Conservation (phyloP, 1,140 invertebrate genomes). For the Portunus trituberculatus region DNA sequence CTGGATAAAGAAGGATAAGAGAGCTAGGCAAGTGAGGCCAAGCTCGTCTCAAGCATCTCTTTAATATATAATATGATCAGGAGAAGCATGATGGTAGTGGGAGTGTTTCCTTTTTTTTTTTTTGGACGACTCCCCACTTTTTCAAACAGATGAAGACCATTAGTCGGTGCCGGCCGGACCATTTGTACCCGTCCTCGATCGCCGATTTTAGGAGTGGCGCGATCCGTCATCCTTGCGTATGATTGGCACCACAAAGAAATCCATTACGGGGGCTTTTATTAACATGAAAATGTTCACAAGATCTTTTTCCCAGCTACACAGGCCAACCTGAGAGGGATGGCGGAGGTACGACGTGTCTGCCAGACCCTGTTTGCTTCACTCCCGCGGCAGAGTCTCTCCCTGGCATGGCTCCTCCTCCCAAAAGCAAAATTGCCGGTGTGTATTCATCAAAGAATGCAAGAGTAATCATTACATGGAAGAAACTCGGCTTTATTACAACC, state of each 20-base stretch:
- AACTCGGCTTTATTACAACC: constrained; percentile 72
- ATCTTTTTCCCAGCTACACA: constrained; percentile 67
- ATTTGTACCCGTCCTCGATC: constrained; percentile 76
- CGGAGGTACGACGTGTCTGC: constrained; percentile 36
- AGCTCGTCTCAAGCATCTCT: constrained; percentile 52
- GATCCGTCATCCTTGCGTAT: constrained; percentile 75
- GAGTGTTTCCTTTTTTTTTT: constrained; percentile 61
- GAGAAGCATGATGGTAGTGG: constrained; percentile 61
- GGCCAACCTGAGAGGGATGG: constrained; percentile 5
- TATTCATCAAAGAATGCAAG: constrained; percentile 76
- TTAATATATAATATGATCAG: constrained; percentile 75
- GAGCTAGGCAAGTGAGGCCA: neutral
- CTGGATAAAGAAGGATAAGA: neutral
- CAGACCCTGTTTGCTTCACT: constrained; percentile 1
- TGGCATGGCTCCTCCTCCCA: constrained; percentile 15
- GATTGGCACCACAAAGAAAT: constrained; percentile 78
- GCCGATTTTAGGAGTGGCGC: constrained; percentile 76
- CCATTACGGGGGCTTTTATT: constrained; percentile 76
- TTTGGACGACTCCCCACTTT: constrained; percentile 74
- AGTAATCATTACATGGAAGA: constrained; percentile 74
- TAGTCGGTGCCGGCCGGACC: constrained; percentile 74
- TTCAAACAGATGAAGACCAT: constrained; percentile 76
- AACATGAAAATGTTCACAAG: constrained; percentile 76
- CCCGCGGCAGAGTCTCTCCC: constrained; percentile 32
- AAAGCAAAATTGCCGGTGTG: constrained; percentile 71